Percentiles rank a stretch among this genome's conserved stretches.
Conservation (phyloP, 2,888 invertebrate genomes). For the Papilio gigon region DNA sequence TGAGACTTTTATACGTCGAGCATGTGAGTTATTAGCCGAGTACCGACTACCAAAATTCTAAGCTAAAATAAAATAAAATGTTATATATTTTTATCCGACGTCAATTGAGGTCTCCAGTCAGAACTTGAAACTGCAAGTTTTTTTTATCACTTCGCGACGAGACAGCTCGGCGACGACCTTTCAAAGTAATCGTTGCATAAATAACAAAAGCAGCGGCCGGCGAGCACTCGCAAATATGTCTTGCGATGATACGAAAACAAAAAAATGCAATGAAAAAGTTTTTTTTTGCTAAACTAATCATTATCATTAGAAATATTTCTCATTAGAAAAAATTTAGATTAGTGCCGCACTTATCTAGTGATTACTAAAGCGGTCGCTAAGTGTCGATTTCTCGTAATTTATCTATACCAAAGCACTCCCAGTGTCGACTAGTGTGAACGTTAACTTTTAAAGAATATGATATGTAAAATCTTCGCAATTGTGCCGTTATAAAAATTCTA, state of each 20-base stretch:
- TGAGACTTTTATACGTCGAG: background rate
- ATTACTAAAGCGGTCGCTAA: background rate
- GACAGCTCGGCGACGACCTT: constrained; percentile 6
- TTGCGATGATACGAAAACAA: no score
- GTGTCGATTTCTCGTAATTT: background rate
- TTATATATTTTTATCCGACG: background rate
- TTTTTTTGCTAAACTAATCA: no score
- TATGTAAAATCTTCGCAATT: background rate
- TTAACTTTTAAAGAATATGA: background rate
- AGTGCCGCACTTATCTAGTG: background rate
- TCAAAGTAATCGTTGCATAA: no score
- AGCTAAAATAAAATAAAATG: no score
- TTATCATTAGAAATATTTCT: no score
- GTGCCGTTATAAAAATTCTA: background rate
- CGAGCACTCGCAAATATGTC: background rate
- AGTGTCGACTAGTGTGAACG: background rate
- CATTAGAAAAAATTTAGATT: background rate
- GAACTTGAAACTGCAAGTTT: background rate
- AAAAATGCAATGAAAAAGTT: no score
- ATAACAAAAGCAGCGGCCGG: background rate
- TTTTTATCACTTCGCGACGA: background rate
- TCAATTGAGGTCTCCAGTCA: background rate
- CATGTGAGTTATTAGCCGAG: no score
- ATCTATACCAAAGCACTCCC: background rate
- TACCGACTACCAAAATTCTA: no score